These are phyloP conservation scores for Pelochelys cantorii DNA, from an alignment of 2,797 vertebrate species.

Conservation along the genomic window DNA sequence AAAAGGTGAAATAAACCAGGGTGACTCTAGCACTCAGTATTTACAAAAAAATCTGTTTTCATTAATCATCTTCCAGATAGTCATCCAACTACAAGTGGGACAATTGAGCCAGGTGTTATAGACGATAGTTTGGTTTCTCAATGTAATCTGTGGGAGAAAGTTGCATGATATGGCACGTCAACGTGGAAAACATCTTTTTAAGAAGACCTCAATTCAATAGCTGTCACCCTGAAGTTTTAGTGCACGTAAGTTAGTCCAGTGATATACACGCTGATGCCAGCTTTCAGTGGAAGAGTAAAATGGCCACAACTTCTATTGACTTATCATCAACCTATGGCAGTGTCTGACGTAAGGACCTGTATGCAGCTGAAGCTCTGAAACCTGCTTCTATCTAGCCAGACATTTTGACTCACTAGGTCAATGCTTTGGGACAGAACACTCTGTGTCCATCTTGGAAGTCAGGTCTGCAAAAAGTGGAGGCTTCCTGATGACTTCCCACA, in stretches of 20 bases:
- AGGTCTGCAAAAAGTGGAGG: too few relatives aligned
- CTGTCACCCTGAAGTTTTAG: neutral
- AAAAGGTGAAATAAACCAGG: neutral
- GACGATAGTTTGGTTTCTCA: neutral
- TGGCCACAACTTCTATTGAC: neutral
- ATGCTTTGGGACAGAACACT: too few relatives aligned
- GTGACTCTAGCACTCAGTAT: neutral
- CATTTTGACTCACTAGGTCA: too few relatives aligned
- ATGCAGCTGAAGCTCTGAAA: neutral
- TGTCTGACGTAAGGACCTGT: neutral
- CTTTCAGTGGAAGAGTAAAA: neutral
- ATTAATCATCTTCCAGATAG: neutral
- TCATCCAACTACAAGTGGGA: neutral
- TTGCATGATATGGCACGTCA: neutral
- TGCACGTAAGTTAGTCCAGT: neutral
- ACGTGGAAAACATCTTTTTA: neutral
- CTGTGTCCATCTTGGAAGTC: too few relatives aligned
- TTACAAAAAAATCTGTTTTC: neutral
- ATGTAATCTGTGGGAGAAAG: neutral
- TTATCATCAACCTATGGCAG: neutral
- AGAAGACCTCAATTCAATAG: neutral
- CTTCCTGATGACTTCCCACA: too few relatives aligned
- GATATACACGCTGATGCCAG: neutral
- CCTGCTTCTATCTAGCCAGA: neutral
- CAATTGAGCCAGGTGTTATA: neutral